These are phyloP conservation scores for Dreissena rostriformis DNA, from an alignment of 1,140 invertebrate species.

Conservation along the genomic window DNA sequence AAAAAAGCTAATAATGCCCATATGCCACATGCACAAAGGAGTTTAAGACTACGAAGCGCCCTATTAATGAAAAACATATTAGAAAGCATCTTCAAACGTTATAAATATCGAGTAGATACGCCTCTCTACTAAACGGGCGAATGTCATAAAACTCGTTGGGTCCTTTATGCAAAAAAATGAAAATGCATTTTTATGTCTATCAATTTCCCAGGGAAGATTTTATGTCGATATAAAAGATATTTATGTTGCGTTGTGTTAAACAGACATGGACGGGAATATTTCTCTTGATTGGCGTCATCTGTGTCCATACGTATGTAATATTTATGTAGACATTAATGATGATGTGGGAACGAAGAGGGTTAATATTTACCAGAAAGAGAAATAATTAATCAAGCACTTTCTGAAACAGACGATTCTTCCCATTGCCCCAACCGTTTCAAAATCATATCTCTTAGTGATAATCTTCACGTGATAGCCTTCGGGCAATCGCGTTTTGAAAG, in stretches of 20 bases:
- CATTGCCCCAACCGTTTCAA: too few species aligned
- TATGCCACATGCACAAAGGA: background rate
- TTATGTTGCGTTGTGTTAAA: conserved; percentile 34
- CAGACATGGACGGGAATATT: background rate
- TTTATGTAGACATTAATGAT: background rate
- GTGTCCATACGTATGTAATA: background rate
- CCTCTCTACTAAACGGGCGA: conserved; percentile 20
- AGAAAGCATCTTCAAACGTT: conserved; percentile 39
- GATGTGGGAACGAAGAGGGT: background rate
- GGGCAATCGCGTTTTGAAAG: too few species aligned
- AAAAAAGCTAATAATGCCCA: background rate
- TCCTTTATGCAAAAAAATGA: conserved; percentile 29
- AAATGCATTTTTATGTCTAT: conserved; percentile 49
- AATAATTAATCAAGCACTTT: background rate
- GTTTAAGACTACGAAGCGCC: background rate
- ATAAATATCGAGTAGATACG: conserved; percentile 32
- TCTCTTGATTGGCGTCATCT: background rate
- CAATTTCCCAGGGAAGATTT: conserved; percentile 40
- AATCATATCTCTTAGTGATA: too few species aligned
- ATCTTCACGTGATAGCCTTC: too few species aligned
- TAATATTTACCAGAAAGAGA: background rate
- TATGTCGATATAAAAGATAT: conserved; percentile 33
- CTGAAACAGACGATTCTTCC: too few species aligned
- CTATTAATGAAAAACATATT: conserved; percentile 32
- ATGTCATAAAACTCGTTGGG: conserved; percentile 47